Conservation (phyloP, 2,888 invertebrate species). For the Lasioglossum zephyrum region DNA sequence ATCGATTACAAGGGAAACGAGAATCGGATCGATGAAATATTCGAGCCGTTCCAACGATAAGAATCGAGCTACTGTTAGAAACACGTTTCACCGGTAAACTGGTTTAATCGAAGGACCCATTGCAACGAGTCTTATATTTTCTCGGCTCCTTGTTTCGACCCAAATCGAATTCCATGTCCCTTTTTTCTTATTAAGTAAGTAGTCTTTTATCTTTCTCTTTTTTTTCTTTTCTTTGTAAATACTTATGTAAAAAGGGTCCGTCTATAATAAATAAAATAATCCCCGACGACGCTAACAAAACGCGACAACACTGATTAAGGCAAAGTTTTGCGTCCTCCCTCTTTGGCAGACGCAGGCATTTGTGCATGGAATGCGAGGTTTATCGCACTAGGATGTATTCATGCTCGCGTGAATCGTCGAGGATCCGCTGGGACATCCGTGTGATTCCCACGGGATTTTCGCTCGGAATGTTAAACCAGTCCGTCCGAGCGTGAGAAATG, state of each 20-base stretch:
- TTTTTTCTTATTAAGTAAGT: no score
- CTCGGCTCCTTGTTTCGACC: constrained; percentile 38
- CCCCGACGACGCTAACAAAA: no score
- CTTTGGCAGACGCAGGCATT: not conserved
- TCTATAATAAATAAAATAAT: not conserved
- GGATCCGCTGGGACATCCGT: constrained; percentile 1
- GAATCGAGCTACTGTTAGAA: constrained; percentile 34
- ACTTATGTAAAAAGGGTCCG: no score
- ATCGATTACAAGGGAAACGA: constrained; percentile 35
- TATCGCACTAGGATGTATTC: not conserved
- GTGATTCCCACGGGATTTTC: constrained; percentile 1
- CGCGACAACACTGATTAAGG: not conserved
- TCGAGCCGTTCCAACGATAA: constrained; percentile 26
- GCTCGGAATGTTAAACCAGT: constrained; percentile 17
- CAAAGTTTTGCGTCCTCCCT: not conserved
- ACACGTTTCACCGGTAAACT: constrained; percentile 23
- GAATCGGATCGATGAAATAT: constrained; percentile 41
- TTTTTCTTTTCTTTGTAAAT: no score
- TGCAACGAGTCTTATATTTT: not conserved
- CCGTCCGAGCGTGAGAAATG: constrained; percentile 8
- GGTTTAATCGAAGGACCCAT: constrained; percentile 32
- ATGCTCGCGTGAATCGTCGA: constrained; percentile 5
- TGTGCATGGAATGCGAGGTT: not conserved
- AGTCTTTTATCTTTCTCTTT: no score
- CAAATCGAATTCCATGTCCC: constrained; percentile 29